Evolutionary conservation across 2,113 vertebrate species (phyloP), one percentile per base, ranked within the genome.

Genomic region (Anseranas semipalmata): DNA sequence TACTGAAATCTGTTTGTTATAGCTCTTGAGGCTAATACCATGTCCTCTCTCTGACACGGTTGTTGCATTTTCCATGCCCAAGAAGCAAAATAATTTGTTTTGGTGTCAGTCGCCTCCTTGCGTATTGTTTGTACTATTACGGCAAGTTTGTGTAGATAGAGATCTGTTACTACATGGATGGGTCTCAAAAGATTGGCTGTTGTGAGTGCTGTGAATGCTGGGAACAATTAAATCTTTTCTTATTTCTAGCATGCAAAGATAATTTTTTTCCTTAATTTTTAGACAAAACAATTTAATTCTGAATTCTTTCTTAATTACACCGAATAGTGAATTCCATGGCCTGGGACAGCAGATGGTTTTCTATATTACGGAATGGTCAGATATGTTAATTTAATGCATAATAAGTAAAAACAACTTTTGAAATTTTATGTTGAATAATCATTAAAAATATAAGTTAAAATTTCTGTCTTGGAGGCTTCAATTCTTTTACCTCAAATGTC

Each of bases 61-160:
- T 41, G 5, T n/a, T 41, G 41, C 12, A 9, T 53, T 58, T 87
- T 46, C 65, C 8, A 1, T 6, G 32, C 24, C 28, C 1, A 0
- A n/a, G 33, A 46, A 20, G 27, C 9, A 45, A 10, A 35, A 28
- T 35, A 19, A 28, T 43, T 21, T 48, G 10, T 83, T 66, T 22
- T 45, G 15, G 3, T 66, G 52, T 45, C 7, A 0, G 46, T 25
- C 12, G n/a, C 60, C 12, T 84, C 84, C 32, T n/a, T 83, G 19
- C 11, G 62, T 5, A 0, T 35, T 22, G 20, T 46, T 72, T 3
- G 0, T 30, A 55, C 20, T 74, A 0, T 43, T 71, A 6, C 0
- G 1, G 48, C 15, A 30, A 5, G 25, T 46, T 66, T 56, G 83
- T 46, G 7, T 10, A 48, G 43, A 35, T 10, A 48, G 43, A 35